These are phyloP conservation scores for Crotalus helleri DNA, from an alignment of 2,113 vertebrate genomes.

Conservation along the genomic window DNA sequence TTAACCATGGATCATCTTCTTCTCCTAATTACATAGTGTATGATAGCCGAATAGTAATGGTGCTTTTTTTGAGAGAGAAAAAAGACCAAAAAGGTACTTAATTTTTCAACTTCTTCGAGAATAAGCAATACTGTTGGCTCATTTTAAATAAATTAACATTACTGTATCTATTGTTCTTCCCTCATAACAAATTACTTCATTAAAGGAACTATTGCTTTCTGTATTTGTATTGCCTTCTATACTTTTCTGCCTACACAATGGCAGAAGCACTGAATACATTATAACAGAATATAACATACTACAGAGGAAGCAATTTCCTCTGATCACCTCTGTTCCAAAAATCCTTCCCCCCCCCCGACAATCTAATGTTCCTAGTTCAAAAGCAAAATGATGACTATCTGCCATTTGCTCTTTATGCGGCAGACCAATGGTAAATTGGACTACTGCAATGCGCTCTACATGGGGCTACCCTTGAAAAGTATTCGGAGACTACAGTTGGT, in stretches of 20 bases:
- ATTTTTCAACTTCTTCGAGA: background rate
- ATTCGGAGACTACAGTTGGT: too few species aligned
- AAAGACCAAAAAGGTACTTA: background rate
- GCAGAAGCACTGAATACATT: background rate
- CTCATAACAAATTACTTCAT: background rate
- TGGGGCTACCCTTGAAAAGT: too few species aligned
- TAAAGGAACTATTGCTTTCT: background rate
- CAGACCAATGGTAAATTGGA: background rate
- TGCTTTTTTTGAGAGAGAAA: background rate
- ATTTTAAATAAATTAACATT: background rate
- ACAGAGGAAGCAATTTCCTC: background rate
- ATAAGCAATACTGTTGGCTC: background rate
- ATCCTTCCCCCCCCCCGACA: background rate
- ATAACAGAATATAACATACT: background rate
- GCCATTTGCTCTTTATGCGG: rapidly evolving
- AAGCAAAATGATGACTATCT: background rate
- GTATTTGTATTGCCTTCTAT: background rate
- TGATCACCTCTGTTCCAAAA: background rate
- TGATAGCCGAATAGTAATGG: background rate
- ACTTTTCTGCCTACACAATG: background rate
- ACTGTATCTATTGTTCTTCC: background rate
- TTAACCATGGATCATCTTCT: background rate
- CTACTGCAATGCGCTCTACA: too few species aligned
- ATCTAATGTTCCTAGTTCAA: background rate
- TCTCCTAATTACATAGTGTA: too few species aligned